Conservation (phyloP, 2,797 vertebrate species). For the Urosaurus nigricauda region DNA sequence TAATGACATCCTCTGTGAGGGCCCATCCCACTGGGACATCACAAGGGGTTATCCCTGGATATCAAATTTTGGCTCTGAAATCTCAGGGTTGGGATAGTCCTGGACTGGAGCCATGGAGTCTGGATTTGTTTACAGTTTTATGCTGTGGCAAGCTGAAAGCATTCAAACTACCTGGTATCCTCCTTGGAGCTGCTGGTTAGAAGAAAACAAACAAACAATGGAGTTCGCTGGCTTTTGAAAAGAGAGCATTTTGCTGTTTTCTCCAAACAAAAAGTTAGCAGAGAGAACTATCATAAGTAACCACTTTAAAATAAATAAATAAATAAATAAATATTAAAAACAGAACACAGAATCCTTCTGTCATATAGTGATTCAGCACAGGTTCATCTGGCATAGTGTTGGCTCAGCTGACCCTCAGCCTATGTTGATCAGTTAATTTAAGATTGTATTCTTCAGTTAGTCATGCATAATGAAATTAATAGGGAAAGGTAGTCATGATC, state of each 20-base stretch:
- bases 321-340: not conserved
- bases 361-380: not conserved
- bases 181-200: not conserved
- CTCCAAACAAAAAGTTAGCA: not conserved
- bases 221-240: not conserved
- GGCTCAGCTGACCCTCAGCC: too few relatives aligned
- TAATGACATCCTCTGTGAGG: too few relatives aligned
- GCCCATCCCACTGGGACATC: too few relatives aligned
- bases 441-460: too few relatives aligned
- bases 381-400: not conserved
- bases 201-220: not conserved
- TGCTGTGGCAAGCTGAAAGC: not conserved
- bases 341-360: not conserved
- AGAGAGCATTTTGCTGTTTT: not conserved
- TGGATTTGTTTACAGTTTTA: not conserved
- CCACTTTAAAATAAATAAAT: not conserved
- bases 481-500: not conserved
- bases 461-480: not conserved
- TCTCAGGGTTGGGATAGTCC: too few relatives aligned
- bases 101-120: not conserved
- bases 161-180: not conserved
- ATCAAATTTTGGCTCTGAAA: too few relatives aligned
- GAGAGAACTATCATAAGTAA: not conserved
- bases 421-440: too few relatives aligned
- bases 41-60: too few relatives aligned